These are phyloP conservation scores for Phrynosoma blainvillii DNA, from an alignment of 2,113 vertebrate species.

Conservation along the genomic window DNA sequence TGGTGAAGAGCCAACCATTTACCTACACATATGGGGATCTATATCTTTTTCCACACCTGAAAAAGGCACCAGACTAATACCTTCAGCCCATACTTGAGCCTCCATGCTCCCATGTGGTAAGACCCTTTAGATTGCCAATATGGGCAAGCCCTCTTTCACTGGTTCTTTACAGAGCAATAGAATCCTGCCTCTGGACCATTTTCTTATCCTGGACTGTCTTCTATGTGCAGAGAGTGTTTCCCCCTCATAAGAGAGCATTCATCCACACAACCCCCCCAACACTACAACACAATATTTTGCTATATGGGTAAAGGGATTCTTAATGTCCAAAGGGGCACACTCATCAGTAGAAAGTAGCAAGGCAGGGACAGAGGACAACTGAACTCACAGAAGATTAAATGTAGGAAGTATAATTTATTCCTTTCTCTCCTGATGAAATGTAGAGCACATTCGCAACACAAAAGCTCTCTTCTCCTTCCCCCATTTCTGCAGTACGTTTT, in stretches of 20 bases:
- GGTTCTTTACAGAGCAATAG: no score
- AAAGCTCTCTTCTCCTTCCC: conserved; percentile 39
- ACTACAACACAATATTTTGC: not conserved
- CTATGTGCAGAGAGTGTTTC: not conserved
- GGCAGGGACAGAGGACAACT: not conserved
- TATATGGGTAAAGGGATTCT: not conserved
- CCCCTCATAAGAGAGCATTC: not conserved
- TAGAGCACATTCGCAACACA: conserved; percentile 27
- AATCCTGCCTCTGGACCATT: no score
- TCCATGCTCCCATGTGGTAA: no score
- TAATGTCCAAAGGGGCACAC: not conserved
- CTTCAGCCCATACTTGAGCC: no score
- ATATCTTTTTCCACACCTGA: no score
- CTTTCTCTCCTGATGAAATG: not conserved
- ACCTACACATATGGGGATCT: no score
- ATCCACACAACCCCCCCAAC: no score
- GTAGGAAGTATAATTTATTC: not conserved
- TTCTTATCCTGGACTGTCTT: not conserved
- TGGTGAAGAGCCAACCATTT: no score
- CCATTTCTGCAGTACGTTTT: conserved; percentile 33
- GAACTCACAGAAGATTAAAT: not conserved
- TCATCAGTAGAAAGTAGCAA: not conserved
- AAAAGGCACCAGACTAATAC: no score
- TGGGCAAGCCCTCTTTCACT: no score
- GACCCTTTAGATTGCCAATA: no score